Conservation (phyloP, 2,888 invertebrate species). For the Macrosiphum euphorbiae region DNA sequence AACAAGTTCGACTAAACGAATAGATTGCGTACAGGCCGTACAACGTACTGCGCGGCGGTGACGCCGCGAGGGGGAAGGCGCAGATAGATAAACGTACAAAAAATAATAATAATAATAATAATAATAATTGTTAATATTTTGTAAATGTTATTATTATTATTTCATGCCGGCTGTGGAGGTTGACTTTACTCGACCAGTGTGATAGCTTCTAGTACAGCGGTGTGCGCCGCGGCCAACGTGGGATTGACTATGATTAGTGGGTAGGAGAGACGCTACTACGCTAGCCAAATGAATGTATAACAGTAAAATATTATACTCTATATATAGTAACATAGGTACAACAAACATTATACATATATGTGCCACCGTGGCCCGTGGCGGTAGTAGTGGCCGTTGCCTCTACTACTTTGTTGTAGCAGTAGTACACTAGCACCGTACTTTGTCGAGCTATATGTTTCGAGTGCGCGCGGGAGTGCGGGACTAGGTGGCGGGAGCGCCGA, state of each 20-base stretch:
- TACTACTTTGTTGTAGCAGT: background rate
- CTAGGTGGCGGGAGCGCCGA: background rate
- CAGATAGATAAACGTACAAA: background rate
- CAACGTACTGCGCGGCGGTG: background rate
- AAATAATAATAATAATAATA: constrained; percentile 11
- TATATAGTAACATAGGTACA: background rate
- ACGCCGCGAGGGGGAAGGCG: background rate
- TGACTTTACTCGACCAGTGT: background rate
- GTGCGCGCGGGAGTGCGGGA: background rate
- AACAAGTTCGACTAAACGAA: constrained; percentile 19
- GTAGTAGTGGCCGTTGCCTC: background rate
- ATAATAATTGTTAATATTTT: background rate
- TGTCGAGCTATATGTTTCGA: background rate
- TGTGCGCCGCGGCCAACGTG: background rate
- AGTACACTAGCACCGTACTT: background rate
- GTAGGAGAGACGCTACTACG: background rate
- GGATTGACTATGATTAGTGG: background rate
- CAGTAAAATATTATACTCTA: background rate
- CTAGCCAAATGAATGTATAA: background rate
- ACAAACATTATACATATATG: background rate
- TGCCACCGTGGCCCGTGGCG: background rate
- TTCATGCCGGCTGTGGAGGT: background rate
- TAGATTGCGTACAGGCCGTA: background rate
- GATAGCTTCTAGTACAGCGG: background rate
- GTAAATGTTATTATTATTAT: background rate